These are phyloP conservation scores for Volucella inflata DNA, from an alignment of 2,888 invertebrate genomes.

Conservation along the genomic window DNA sequence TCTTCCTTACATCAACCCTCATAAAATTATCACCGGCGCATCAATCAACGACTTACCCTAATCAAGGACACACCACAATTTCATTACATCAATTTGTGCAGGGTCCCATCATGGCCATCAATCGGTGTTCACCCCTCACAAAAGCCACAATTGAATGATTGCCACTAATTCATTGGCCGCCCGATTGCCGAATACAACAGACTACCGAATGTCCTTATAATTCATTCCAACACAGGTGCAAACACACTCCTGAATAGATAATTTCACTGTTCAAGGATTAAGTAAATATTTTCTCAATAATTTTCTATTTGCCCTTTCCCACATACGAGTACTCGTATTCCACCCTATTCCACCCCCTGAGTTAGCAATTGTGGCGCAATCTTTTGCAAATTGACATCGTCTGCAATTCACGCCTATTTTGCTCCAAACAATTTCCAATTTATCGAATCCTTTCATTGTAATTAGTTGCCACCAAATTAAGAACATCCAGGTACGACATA, in stretches of 20 bases:
- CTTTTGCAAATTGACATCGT: conserved; percentile 52
- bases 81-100: conserved; percentile 11
- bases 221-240: conserved; percentile 21
- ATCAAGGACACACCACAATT: conserved; percentile 38
- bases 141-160: conserved; percentile 58
- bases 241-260: conserved; percentile 29
- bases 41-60: conserved; percentile 27
- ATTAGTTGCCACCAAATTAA: conserved; percentile 70
- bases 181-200: conserved; percentile 3
- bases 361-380: conserved; percentile 4
- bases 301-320: not conserved
- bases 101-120: not conserved
- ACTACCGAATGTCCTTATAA: conserved; percentile 7
- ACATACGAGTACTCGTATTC: too few relatives aligned
- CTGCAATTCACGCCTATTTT: conserved; percentile 73
- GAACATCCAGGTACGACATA: conserved; percentile 26
- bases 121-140: conserved; percentile 36
- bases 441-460: conserved; percentile 74
- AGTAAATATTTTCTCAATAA: conserved; percentile 55
- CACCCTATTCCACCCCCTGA: conserved; percentile 3
- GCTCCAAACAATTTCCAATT: conserved; percentile 72
- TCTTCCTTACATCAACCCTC: too few relatives aligned
- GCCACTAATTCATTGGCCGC: conserved; percentile 49
- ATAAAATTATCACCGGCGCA: not conserved
- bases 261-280: conserved; percentile 61